These are phyloP conservation scores for Protobothrops flavoviridis DNA, from an alignment of 2,113 vertebrate genomes.

Conservation along the genomic window DNA sequence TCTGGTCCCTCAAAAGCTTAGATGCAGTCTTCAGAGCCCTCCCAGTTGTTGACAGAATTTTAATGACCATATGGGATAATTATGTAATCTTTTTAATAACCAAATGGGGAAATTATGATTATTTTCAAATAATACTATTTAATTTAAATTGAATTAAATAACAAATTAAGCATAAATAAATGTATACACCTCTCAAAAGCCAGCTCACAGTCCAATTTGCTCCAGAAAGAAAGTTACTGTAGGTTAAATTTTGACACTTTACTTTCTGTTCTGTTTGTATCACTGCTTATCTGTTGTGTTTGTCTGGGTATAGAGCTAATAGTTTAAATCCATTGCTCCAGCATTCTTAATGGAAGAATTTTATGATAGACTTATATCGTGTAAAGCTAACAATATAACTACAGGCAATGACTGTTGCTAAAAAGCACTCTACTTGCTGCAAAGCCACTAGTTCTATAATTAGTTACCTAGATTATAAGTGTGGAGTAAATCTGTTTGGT, in stretches of 20 bases:
- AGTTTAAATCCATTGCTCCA: background rate
- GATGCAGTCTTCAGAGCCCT: background rate
- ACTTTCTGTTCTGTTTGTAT: background rate
- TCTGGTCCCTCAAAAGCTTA: background rate
- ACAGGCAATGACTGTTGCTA: background rate
- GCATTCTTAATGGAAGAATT: too few relatives aligned
- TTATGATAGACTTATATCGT: background rate
- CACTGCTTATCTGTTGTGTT: background rate
- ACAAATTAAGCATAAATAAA: background rate
- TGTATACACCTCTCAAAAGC: background rate
- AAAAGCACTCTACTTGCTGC: background rate
- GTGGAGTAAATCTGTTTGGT: background rate
- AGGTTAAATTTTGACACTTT: background rate
- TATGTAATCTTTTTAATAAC: background rate
- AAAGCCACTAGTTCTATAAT: background rate
- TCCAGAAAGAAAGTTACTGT: background rate
- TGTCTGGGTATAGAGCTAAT: background rate
- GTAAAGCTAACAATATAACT: background rate
- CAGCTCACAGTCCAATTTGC: background rate
- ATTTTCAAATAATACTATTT: background rate
- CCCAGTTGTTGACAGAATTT: background rate
- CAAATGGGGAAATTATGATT: background rate
- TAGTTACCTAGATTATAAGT: background rate
- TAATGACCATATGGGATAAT: background rate
- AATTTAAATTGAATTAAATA: background rate